Base-by-base conservation (phyloP, 2,888 invertebrate species). In the Torymus aiolomorphi region DNA sequence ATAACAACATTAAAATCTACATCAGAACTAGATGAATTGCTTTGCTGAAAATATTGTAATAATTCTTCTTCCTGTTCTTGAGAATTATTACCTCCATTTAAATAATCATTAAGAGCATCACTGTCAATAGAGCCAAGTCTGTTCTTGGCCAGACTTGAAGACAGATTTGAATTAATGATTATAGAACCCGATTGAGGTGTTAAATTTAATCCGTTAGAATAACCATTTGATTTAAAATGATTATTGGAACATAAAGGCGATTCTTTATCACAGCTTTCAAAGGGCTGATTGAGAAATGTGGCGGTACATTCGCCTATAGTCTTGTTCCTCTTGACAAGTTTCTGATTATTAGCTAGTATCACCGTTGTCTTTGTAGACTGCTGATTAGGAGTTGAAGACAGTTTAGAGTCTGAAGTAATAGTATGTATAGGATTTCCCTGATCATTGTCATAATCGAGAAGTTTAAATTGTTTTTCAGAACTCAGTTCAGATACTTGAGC, bases 41-140 rank as follows among this genome's bases (percentile, higher is more conserved):
- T 91, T 82, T 94, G 94, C 83, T 93, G 95, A 90, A 96, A 96
- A 91, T 96, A 96, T 91, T 96, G 95, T 89, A 96, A 92, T 85
- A 97, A 91, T 91, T 96, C 96, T 88, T 96, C 96, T 89, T 96
- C 96, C 87, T 95, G 95, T 86, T 95, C 95, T 88, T 96, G 95
- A 62, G 94, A 94, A 89, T 94, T 94, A 84, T 93, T 93, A 82
- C 95, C 95, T 83, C 94, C 94, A 89, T 95, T 94, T 83, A 96
- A 92, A 89, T 96, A 96, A 90, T 96, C 96, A 89, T 96, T 96
- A 82, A 96, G 91, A 82, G 95, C 95, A 89, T 96, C 95, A 85
- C 95, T 95, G 88, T 95, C 95, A 87, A 96, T 94, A 85, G 94
- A 94, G 87, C 95, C 94, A 85, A 96, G 94, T 89, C 88, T 90